A percentile compares a stretch with the other conserved stretches of the same genome.
phyloP scores from a whole-genome alignment of 2,888 invertebrate species.

The Merodon equestris region DNA sequence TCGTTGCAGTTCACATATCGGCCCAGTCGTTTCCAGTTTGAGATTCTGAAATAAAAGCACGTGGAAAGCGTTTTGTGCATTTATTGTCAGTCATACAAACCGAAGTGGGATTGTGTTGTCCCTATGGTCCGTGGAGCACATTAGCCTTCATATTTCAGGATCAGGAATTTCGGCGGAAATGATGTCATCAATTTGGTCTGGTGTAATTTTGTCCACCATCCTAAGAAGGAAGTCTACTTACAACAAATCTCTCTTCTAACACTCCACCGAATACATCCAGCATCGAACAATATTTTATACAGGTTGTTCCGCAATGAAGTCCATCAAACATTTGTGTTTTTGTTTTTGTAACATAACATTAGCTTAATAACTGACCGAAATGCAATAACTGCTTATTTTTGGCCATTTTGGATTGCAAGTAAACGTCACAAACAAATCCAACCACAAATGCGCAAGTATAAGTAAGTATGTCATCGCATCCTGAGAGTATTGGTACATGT shows the following conservation, averaged over 20 bases:
- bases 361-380: slow-evolving; percentile 36
- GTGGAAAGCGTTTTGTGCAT: slow-evolving; percentile 72
- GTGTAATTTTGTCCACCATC: too few relatives aligned
- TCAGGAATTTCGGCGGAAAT: slow-evolving; percentile 69
- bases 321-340: slow-evolving; percentile 11
- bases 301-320: slow-evolving; percentile 14
- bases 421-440: not conserved
- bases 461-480: slow-evolving; percentile 5
- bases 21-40: slow-evolving; percentile 70
- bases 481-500: slow-evolving; percentile 11
- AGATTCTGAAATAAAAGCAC: slow-evolving; percentile 65
- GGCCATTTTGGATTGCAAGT: slow-evolving; percentile 25
- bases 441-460: not conserved
- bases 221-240: slow-evolving; percentile 5
- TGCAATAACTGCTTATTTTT: slow-evolving; percentile 29
- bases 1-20: slow-evolving; percentile 16
- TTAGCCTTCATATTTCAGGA: slow-evolving; percentile 67
- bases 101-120: slow-evolving; percentile 70
- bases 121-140: slow-evolving; percentile 74
- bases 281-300: slow-evolving; percentile 17
- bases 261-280: slow-evolving; percentile 20
- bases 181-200: slow-evolving; percentile 21
- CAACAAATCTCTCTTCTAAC: slow-evolving; percentile 6
- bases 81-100: slow-evolving; percentile 72
- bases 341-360: slow-evolving; percentile 20